Evolutionary conservation across 2,113 vertebrate species (phyloP).

Genomic region (Zapornia atra): DNA sequence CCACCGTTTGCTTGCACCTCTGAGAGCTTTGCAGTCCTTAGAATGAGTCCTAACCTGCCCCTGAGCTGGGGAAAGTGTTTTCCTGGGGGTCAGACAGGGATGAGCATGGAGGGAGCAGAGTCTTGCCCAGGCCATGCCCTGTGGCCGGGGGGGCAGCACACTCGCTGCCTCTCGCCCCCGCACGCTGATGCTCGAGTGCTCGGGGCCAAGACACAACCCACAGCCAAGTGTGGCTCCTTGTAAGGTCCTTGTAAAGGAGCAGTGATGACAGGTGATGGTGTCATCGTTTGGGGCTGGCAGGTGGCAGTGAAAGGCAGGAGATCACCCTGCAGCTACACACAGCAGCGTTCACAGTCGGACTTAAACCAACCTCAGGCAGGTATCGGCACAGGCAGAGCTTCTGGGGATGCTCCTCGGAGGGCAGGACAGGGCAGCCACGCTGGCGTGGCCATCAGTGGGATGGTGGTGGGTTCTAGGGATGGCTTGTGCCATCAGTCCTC

Average conservation of each 20-base stretch:
- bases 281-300: background rate
- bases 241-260: background rate
- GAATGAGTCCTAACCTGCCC: background rate
- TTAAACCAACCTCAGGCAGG: background rate
- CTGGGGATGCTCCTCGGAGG: background rate
- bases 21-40: background rate
- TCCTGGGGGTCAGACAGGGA: background rate
- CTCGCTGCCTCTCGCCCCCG: background rate
- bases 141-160: accelerated
- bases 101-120: background rate
- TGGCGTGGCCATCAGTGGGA: background rate
- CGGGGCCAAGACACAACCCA: accelerated
- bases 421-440: background rate
- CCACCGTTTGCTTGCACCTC: background rate
- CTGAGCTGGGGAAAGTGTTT: background rate
- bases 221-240: background rate
- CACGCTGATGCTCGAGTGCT: accelerated
- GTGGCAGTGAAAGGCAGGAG: background rate
- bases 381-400: background rate
- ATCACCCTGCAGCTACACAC: background rate
- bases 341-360: accelerated
- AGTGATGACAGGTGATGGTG: background rate
- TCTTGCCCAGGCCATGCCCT: background rate
- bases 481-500: background rate
- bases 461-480: background rate